phyloP scores from a whole-genome alignment of 2,797 vertebrate species.

The Pangasius sanitwongsei region DNA sequence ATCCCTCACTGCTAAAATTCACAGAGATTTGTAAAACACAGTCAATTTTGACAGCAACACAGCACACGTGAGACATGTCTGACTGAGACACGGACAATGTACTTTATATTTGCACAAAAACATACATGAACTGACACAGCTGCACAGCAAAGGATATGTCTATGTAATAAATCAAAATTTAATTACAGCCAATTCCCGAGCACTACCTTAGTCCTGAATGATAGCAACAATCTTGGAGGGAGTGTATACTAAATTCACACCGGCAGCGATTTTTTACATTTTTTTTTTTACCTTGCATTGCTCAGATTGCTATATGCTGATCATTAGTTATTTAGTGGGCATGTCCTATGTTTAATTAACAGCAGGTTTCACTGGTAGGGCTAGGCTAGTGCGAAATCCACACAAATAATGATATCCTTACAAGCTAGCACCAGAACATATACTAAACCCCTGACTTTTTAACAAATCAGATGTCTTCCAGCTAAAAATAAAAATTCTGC shows the following conservation, averaged over 20 bases:
- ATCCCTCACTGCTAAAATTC: slow-evolving; percentile 22
- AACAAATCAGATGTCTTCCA: background rate
- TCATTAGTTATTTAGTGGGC: background rate
- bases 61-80: slow-evolving; percentile 10
- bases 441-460: background rate
- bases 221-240: background rate
- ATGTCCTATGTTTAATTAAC: background rate
- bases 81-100: slow-evolving; percentile 14
- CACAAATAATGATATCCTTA: background rate
- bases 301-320: background rate
- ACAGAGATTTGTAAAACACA: slow-evolving; percentile 13
- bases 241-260: background rate
- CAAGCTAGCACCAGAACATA: background rate
- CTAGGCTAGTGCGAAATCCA: background rate
- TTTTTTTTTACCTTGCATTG: background rate
- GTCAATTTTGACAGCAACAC: background rate
- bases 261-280: background rate
- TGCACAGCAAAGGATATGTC: slow-evolving; percentile 32
- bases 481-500: background rate
- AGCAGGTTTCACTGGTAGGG: background rate
- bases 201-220: background rate
- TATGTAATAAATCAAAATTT: background rate
- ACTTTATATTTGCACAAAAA: slow-evolving; percentile 17
- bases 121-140: slow-evolving; percentile 11
- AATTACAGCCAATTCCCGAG: background rate